Conservation (phyloP, 2,113 vertebrate genomes). For the Opisthocomus hoazin region DNA sequence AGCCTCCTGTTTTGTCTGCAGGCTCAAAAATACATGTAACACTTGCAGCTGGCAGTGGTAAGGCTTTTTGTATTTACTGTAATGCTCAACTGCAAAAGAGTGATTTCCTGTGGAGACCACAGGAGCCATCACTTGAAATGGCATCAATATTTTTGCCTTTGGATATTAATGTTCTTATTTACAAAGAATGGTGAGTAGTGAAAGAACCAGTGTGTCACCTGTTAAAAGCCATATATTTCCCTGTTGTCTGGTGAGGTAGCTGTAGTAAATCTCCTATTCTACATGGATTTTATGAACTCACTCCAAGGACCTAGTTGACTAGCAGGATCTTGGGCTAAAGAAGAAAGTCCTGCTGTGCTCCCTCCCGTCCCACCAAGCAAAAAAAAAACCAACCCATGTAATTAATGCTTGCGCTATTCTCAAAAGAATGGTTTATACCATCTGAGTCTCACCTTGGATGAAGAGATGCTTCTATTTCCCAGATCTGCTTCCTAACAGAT, state of each 20-base stretch:
- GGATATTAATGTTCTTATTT: background rate
- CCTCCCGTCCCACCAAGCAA: background rate
- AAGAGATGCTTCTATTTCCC: background rate
- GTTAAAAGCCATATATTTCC: background rate
- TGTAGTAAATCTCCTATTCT: background rate
- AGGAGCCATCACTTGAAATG: background rate
- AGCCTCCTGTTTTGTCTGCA: background rate
- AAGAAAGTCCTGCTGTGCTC: background rate
- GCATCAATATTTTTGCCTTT: background rate
- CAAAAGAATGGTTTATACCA: background rate
- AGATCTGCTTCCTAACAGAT: background rate
- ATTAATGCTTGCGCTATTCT: background rate
- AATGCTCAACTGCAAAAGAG: background rate
- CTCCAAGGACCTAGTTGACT: background rate
- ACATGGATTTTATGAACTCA: background rate
- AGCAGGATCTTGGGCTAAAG: background rate
- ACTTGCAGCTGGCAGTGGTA: background rate
- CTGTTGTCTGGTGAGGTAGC: background rate
- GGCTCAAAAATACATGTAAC: accelerated
- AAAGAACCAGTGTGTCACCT: background rate
- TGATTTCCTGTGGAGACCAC: background rate
- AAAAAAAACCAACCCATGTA: background rate
- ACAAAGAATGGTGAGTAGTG: background rate
- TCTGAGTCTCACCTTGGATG: background rate
- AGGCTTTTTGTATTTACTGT: background rate